Percentiles rank a stretch among this genome's conserved stretches.
Conservation (phyloP, 2,797 vertebrate genomes). For the Rhyacichthys aspro region DNA sequence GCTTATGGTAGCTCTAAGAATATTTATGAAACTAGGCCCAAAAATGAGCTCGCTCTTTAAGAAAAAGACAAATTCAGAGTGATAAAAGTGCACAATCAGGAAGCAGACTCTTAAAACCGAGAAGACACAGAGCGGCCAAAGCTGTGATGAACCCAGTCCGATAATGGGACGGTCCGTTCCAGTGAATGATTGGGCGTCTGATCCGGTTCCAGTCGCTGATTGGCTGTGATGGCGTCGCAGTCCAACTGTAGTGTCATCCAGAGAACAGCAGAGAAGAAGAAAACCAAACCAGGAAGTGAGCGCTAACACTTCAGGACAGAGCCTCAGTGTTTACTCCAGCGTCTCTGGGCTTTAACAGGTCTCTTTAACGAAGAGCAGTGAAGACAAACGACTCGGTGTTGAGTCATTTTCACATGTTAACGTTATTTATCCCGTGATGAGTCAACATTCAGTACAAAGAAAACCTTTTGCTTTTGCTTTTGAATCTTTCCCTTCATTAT, state of each 20-base stretch:
- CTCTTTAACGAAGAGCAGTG: too few species aligned
- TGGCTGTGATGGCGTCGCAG: constrained; percentile 50
- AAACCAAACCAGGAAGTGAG: constrained; percentile 38
- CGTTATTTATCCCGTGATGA: too few species aligned
- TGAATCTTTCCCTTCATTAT: too few species aligned
- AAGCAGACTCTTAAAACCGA: constrained; percentile 6
- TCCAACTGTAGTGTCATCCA: constrained; percentile 60
- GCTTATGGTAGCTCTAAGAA: too few species aligned
- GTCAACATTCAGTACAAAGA: too few species aligned
- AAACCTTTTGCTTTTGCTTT: too few species aligned
- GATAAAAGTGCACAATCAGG: constrained; percentile 24
- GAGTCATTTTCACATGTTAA: too few species aligned
- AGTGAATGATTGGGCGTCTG: constrained; percentile 62
- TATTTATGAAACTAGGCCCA: too few species aligned
- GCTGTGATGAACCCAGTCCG: constrained; percentile 43
- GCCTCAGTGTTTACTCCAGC: constrained; percentile 8
- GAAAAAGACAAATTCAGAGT: too few species aligned
- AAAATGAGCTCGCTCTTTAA: too few species aligned
- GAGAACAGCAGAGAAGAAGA: constrained; percentile 26
- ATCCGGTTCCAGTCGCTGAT: constrained; percentile 64
- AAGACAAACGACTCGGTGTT: not conserved
- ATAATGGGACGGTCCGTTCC: constrained; percentile 44
- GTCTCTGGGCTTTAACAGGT: not conserved
- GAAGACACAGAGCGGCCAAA: constrained; percentile 26
- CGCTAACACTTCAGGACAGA: constrained; percentile 22